Evolutionary conservation across 2,888 invertebrate genomes (phyloP).

Genomic region (Furcula furcula): DNA sequence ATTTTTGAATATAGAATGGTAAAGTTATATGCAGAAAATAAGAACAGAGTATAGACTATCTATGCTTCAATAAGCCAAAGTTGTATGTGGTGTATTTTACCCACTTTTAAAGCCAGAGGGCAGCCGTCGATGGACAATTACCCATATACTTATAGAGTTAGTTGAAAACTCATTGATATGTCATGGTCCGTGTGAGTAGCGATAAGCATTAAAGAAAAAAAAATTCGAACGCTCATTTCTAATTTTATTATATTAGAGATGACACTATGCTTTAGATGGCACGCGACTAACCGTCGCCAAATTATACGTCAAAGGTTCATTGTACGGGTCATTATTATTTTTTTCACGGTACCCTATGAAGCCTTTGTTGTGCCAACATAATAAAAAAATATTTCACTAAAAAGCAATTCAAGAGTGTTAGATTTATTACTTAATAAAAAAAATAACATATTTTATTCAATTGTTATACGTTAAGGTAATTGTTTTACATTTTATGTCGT

Average conservation of each 20-base stretch:
- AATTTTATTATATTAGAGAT: slow-evolving; percentile 37
- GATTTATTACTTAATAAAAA: slow-evolving; percentile 32
- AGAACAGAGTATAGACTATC: too few species aligned
- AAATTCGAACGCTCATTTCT: slow-evolving; percentile 51
- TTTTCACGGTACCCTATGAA: slow-evolving; percentile 13
- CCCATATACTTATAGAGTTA: slow-evolving; percentile 21
- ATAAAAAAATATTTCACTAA: slow-evolving; percentile 1
- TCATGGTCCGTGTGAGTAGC: slow-evolving; percentile 38
- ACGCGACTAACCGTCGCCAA: slow-evolving; percentile 29
- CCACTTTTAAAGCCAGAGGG: too few species aligned
- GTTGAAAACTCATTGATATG: slow-evolving; percentile 41
- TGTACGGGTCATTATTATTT: slow-evolving; percentile 29
- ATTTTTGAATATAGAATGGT: too few species aligned
- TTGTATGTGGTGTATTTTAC: too few species aligned
- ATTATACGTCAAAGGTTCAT: slow-evolving; percentile 19
- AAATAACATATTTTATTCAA: slow-evolving; percentile 52
- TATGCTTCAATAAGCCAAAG: too few species aligned
- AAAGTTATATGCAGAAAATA: too few species aligned
- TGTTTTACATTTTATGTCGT: slow-evolving; percentile 36
- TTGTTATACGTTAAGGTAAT: slow-evolving; percentile 53
- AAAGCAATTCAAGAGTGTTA: slow-evolving; percentile 16
- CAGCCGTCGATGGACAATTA: slow-evolving; percentile 17
- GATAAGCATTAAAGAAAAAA: slow-evolving; percentile 51
- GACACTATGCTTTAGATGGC: slow-evolving; percentile 46
- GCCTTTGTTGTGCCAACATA: slow-evolving; percentile 33